These are phyloP conservation scores for Cheiracanthium punctorium DNA, from an alignment of 2,888 invertebrate genomes.

Conservation along the genomic window DNA sequence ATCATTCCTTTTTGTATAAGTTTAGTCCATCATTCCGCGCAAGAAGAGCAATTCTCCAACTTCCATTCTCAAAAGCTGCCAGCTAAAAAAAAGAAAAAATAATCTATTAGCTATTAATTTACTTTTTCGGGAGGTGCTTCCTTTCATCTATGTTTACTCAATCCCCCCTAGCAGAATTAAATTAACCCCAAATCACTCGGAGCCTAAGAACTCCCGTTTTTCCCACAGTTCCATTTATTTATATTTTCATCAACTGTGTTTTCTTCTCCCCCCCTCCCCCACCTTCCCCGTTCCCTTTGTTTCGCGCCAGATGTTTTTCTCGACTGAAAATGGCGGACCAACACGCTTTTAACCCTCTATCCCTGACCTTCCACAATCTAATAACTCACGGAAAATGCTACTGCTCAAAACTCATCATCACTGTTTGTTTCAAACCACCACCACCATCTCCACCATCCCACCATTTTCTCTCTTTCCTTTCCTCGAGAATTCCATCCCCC, in stretches of 20 bases:
- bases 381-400: slow-evolving; percentile 50
- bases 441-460: too few species aligned
- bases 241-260: not conserved
- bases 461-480: not conserved
- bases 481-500: not conserved
- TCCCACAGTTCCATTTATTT: not conserved
- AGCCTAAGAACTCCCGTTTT: not conserved
- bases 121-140: not conserved
- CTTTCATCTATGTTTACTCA: not conserved
- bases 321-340: slow-evolving; percentile 1
- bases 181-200: not conserved
- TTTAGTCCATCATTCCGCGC: not conserved
- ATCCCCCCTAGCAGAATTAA: not conserved
- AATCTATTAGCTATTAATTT: not conserved
- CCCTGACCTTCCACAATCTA: slow-evolving; percentile 47
- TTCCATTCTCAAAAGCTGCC: not conserved
- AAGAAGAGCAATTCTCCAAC: not conserved
- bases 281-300: not conserved
- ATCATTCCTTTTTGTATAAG: too few species aligned
- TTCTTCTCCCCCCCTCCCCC: not conserved
- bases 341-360: slow-evolving; percentile 20
- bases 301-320: not conserved
- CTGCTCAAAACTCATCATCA: slow-evolving; percentile 20
- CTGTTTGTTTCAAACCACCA: too few species aligned
- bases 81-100: not conserved